Percentiles rank a stretch among this genome's conserved stretches.
Evolutionary conservation across 2,797 vertebrate genomes (phyloP).

Genomic region (Protonibea diacanthus): DNA sequence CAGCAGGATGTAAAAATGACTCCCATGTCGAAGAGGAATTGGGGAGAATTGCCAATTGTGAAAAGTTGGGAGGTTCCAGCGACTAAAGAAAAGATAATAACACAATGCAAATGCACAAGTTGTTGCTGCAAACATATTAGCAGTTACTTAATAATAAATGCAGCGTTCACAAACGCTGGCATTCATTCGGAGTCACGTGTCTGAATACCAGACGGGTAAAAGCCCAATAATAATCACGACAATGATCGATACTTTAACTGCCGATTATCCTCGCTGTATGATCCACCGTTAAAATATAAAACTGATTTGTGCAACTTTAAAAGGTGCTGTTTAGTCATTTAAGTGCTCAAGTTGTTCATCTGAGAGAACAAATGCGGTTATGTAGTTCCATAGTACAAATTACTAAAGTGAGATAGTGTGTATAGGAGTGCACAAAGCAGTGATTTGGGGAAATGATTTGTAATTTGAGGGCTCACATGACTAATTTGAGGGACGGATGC

Average conservation of each 20-base stretch:
- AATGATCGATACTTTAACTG: too few relatives aligned
- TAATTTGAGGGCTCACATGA: not conserved
- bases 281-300: not conserved
- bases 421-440: not conserved
- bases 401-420: not conserved
- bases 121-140: not conserved
- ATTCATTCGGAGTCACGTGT: not conserved
- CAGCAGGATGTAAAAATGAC: too few relatives aligned
- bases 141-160: not conserved
- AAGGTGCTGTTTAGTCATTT: not conserved
- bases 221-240: not conserved
- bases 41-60: too few relatives aligned
- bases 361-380: not conserved
- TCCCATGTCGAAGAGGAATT: too few relatives aligned
- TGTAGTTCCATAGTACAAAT: conserved; percentile 2
- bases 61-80: too few relatives aligned
- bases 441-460: conserved; percentile 27
- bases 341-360: not conserved
- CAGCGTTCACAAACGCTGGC: not conserved
- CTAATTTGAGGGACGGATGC: not conserved
- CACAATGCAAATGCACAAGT: not conserved
- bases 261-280: too few relatives aligned
- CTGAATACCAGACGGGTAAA: too few relatives aligned
- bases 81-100: too few relatives aligned
- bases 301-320: not conserved